These are phyloP conservation scores for Sebastes flavidus DNA, from an alignment of 2,797 vertebrate genomes.

Conservation along the genomic window DNA sequence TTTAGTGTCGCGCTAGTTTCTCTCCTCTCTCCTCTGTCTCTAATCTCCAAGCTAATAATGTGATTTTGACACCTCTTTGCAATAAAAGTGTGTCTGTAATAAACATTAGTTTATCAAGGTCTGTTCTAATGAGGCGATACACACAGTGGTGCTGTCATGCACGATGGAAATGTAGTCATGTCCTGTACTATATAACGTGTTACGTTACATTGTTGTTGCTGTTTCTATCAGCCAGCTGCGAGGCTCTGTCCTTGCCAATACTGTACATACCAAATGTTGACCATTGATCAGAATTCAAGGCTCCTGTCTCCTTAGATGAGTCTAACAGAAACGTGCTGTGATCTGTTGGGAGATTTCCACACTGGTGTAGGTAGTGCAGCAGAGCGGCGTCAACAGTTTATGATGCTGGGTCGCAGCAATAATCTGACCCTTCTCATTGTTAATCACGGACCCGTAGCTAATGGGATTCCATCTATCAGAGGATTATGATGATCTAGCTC, in stretches of 20 bases:
- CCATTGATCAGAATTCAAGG: neutral
- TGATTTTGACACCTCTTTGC: neutral
- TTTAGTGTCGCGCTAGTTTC: neutral
- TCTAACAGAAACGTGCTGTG: neutral
- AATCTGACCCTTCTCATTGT: conserved; percentile 72
- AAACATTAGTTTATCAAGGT: neutral
- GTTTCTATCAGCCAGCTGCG: conserved; percentile 8
- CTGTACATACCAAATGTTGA: neutral
- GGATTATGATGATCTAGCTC: conserved; percentile 64
- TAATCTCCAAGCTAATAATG: neutral
- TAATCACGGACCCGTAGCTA: conserved; percentile 70
- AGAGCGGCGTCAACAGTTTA: conserved; percentile 37
- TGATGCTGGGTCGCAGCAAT: conserved; percentile 49
- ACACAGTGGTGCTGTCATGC: neutral
- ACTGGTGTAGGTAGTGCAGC: conserved; percentile 27
- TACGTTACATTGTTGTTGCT: neutral
- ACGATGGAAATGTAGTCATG: neutral
- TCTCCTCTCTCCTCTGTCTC: neutral
- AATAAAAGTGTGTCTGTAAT: neutral
- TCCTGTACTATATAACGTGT: neutral
- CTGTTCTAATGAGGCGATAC: conserved; percentile 1
- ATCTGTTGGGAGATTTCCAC: conserved; percentile 8
- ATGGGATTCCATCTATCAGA: conserved; percentile 73
- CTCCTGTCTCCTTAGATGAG: neutral
- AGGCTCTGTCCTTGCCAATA: neutral